A percentile compares a stretch with the other conserved stretches of the same genome.
Conservation (phyloP, 2,797 vertebrate species). For the Arctocebus calabarensis region DNA sequence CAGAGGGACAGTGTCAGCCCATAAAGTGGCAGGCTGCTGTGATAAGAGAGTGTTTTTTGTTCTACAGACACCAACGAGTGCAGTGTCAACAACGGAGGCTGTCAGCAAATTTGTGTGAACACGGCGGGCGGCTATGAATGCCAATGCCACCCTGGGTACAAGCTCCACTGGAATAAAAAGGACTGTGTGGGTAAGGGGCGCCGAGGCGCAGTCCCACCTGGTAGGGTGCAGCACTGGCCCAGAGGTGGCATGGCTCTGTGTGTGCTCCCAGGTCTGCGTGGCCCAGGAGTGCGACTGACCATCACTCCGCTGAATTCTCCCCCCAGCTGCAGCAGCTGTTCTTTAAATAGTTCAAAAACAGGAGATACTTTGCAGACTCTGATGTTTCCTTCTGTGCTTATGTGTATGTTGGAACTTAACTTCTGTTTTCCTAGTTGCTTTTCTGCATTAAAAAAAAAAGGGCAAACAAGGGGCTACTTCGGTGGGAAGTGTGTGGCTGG, state of each 20-base stretch:
- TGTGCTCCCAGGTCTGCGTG: neutral
- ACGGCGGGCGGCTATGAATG: conserved; percentile 93
- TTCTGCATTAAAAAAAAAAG: conserved; percentile 74
- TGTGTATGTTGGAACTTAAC: conserved; percentile 69
- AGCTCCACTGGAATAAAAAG: conserved; percentile 98
- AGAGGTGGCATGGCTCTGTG: conserved; percentile 42
- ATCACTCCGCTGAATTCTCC: neutral
- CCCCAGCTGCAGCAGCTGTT: conserved; percentile 32
- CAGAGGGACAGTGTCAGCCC: neutral
- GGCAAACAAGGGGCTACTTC: neutral
- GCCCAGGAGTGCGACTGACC: conserved; percentile 33
- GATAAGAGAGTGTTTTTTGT: conserved; percentile 73
- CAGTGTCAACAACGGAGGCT: conserved; percentile 97
- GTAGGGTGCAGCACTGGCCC: neutral
- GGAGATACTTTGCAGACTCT: conserved; percentile 96
- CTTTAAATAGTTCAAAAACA: conserved; percentile 90
- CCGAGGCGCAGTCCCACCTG: neutral
- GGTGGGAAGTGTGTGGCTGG: conserved; percentile 11
- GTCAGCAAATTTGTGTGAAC: conserved; percentile 95
- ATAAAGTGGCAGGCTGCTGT: neutral
- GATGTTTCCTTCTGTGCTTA: conserved; percentile 87
- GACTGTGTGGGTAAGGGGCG: conserved; percentile 97
- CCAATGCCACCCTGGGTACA: conserved; percentile 93
- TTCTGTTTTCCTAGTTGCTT: conserved; percentile 78
- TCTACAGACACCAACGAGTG: conserved; percentile 96